These are phyloP conservation scores for Karalla daura DNA, from an alignment of 2,797 vertebrate species.

Conservation along the genomic window DNA sequence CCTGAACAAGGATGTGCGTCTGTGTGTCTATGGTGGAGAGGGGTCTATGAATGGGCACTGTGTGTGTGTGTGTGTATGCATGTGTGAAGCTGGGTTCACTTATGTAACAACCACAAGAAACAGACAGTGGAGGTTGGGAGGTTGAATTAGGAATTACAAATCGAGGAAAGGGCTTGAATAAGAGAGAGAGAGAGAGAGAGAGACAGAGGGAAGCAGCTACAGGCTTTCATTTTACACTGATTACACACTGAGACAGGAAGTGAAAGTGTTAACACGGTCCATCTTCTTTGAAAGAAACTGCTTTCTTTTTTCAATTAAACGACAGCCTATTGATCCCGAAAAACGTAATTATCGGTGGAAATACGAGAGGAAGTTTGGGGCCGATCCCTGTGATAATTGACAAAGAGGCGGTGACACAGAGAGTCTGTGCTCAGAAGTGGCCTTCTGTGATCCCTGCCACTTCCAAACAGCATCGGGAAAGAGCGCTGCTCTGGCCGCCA, in stretches of 20 bases:
- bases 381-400: constrained; percentile 28
- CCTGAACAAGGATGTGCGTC: constrained; percentile 11
- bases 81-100: constrained; percentile 52
- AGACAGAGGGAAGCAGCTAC: constrained; percentile 28
- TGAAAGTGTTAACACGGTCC: not conserved
- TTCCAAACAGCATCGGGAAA: constrained; percentile 76
- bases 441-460: constrained; percentile 76
- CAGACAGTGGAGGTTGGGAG: constrained; percentile 55
- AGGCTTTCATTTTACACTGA: no score
- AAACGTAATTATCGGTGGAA: constrained; percentile 4
- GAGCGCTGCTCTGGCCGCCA: constrained; percentile 69
- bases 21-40: constrained; percentile 1
- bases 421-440: constrained; percentile 71
- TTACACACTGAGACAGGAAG: constrained; percentile 14
- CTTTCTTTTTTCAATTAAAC: not conserved
- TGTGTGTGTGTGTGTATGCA: constrained; percentile 7
- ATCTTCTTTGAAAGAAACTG: not conserved
- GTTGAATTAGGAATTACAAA: constrained; percentile 57
- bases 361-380: not conserved
- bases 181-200: constrained; percentile 34
- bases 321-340: no score
- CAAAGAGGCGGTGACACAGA: constrained; percentile 20
- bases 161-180: constrained; percentile 38
- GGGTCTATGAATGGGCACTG: constrained; percentile 28
- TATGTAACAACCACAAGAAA: constrained; percentile 65